A percentile compares a stretch with the other conserved stretches of the same genome.
phyloP scores from a whole-genome alignment of 2,888 invertebrate genomes.

The Dasypogon diadema region DNA sequence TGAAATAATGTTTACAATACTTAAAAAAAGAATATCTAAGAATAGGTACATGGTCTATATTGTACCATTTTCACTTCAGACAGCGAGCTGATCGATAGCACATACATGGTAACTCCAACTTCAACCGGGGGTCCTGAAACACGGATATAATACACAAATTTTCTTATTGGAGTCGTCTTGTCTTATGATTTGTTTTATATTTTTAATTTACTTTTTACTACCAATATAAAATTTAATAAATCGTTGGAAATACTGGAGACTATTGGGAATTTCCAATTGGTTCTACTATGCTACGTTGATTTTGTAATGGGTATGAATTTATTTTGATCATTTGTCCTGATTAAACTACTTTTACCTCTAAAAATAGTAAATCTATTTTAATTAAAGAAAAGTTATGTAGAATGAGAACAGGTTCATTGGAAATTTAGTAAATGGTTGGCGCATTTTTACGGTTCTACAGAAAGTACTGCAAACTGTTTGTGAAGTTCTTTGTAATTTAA shows the following conservation, averaged over 20 bases:
- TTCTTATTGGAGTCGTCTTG: slow-evolving; percentile 54
- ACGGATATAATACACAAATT: slow-evolving; percentile 61
- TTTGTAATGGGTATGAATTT: neutral
- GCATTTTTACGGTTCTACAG: too few species aligned
- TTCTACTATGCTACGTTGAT: neutral
- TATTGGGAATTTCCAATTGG: neutral
- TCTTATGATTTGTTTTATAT: slow-evolving; percentile 28
- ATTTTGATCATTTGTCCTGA: neutral
- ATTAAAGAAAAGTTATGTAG: too few species aligned
- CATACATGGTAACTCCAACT: slow-evolving; percentile 98
- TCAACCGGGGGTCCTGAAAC: slow-evolving; percentile 96
- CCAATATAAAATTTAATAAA: slow-evolving; percentile 10
- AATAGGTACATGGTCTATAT: slow-evolving; percentile 65
- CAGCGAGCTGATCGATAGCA: slow-evolving; percentile 97
- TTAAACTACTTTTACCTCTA: neutral
- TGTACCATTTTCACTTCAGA: slow-evolving; percentile 98
- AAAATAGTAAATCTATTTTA: too few species aligned
- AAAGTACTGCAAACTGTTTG: too few species aligned
- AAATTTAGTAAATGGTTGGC: too few species aligned
- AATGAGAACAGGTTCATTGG: too few species aligned
- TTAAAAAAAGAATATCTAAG: slow-evolving; percentile 55
- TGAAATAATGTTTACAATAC: slow-evolving; percentile 51
- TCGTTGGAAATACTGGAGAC: neutral
- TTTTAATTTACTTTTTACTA: slow-evolving; percentile 14
- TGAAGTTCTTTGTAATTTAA: too few species aligned